Evolutionary conservation across 2,113 vertebrate species (phyloP), one percentile per base, ranked within the genome.

Genomic region (Scartelaos histophorus): DNA sequence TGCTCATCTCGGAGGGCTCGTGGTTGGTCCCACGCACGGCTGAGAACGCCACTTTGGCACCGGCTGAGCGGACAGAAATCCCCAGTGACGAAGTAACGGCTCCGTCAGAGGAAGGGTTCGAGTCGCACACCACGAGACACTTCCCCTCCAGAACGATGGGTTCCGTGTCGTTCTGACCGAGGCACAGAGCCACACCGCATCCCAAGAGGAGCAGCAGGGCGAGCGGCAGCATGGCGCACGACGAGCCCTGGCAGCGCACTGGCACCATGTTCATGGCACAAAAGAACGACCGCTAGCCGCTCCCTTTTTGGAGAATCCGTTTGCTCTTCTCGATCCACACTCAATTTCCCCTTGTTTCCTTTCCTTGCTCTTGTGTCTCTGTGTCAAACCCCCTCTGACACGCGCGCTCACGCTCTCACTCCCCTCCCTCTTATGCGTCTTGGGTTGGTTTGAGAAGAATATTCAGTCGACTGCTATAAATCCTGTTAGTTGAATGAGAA

Each of bases 111-210:
- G 97, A 98, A 11, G 97, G 97, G 93, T 95, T 99, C 56, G 97
- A 99, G 90, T 99, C 97, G 88, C 97, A 99, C 74, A 99, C 97
- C 89, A 98, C 97, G 69, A 98, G 93, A 91, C 97, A 99, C 87
- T 99, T 99, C 49, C 97, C 97, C 83, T 98, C 97, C 84, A 99
- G 91, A 70, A 99, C 97, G 87, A 99, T 98, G 87, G 97, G 97
- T 79, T 99, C 97, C 68, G 97, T 98, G 85, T 98, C 97, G 82
- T 99, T 98, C 93, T 96, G 97, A 66, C 95, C 95, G 78, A 92
- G 61, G 93, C 94, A 86, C 89, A 90, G 64, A 91, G 87, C 91
- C 93, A 92, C 84, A 77, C 90, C 86, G 84, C 90, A 92, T 89
- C 91, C 93, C 89, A 97, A 83, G 79, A 97, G 91, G 72, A 97